Base-by-base conservation (phyloP, 2,113 vertebrate species). In the Zeus faber region DNA sequence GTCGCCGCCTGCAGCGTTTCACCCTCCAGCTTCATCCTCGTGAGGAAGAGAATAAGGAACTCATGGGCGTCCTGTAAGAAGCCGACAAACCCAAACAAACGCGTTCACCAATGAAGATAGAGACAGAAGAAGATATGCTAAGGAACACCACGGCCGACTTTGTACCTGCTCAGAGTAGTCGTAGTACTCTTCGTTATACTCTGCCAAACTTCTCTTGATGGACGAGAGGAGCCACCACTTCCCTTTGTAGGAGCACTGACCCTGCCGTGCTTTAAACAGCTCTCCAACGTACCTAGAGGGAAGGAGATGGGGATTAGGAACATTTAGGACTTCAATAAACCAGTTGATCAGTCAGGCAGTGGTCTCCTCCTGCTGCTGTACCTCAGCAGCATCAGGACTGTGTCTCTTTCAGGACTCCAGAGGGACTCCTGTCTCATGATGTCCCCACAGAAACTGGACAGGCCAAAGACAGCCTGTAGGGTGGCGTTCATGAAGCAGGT, bases 381-480 rank as follows among this genome's bases (percentile, higher is more conserved):
- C 49, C 45, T 40, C 57, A 27, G 50, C 17, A 61, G 76, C 76
- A 75, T 14, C 26, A 54, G 62, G 76, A 52, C 49, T 50, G 27
- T 46, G 39, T 53, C 27, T 71, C 51, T 61, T 54, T 50, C 0
- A 13, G 27, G 43, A 47, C 73, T 58, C 57, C 1, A 4, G 52
- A 59, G 68, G 75, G 29, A 21, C 6, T 65, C 79, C 68, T 47
- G 29, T 10, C 29, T 58, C 27, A 43, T 50, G 49, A 54, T 61
- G 65, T 69, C 47, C 41, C 24, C 33, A 29, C 27, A 57, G 54
- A 64, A 40, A 50, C 54, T 8, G 29, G 29, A 10, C 29, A 31
- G 29, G 29, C 29, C 11, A 10, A 8, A 31, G 29, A 31, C 6
- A 31, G 6, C 6, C 29, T 31, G 29, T 10, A 31, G 29, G 29